Evolutionary conservation across 2,888 invertebrate genomes (phyloP).

Genomic region (Tridacna crocea): DNA sequence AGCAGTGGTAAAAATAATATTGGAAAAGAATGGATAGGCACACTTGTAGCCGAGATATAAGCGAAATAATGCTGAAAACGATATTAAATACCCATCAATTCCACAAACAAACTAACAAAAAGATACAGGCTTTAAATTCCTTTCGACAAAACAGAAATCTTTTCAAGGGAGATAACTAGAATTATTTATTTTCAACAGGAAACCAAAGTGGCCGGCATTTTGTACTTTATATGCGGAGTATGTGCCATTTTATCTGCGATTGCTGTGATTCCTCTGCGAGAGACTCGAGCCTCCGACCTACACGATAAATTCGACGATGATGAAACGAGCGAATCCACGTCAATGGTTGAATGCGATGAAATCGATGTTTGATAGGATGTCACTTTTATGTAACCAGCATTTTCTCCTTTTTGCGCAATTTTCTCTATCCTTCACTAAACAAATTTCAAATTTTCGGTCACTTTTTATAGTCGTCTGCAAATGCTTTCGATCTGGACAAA

Average conservation of each 20-base stretch:
- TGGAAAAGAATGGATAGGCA: too few relatives aligned
- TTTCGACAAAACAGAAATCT: too few relatives aligned
- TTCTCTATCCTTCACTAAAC: neutral
- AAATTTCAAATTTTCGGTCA: too few relatives aligned
- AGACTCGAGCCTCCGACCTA: conserved; percentile 38
- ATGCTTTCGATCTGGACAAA: too few relatives aligned
- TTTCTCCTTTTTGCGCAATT: neutral
- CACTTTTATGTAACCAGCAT: neutral
- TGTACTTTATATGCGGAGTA: conserved; percentile 48
- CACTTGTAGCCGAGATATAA: too few relatives aligned
- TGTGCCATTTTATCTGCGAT: conserved; percentile 30
- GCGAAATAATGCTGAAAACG: too few relatives aligned
- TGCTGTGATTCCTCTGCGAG: conserved; percentile 38
- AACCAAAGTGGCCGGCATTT: conserved; percentile 38
- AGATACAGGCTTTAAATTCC: too few relatives aligned
- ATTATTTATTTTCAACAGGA: conserved; percentile 15
- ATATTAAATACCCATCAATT: too few relatives aligned
- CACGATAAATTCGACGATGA: conserved; percentile 26
- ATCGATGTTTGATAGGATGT: neutral
- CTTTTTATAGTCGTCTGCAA: too few relatives aligned
- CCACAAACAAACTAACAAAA: too few relatives aligned
- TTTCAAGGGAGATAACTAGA: too few relatives aligned
- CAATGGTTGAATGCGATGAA: neutral
- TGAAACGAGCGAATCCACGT: neutral
- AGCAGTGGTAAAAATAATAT: too few relatives aligned